These are phyloP conservation scores for Sphinx pinastri DNA, from an alignment of 2,888 invertebrate genomes.

Conservation along the genomic window DNA sequence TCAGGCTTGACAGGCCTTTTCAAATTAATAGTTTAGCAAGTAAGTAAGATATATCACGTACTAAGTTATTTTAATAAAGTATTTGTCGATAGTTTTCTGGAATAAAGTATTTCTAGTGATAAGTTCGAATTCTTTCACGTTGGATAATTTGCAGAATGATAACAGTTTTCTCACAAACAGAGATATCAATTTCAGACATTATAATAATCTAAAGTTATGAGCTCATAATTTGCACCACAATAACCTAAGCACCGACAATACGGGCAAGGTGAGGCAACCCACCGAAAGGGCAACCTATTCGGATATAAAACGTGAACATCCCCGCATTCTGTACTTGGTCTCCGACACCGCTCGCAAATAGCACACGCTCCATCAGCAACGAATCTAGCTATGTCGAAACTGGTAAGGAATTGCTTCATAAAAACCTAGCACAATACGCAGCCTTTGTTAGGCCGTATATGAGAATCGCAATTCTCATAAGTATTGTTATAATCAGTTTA, in stretches of 20 bases:
- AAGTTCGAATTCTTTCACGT: too few relatives aligned
- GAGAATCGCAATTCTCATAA: slow-evolving; percentile 7
- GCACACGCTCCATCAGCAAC: slow-evolving; percentile 49
- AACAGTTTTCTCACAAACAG: too few relatives aligned
- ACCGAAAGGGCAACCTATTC: slow-evolving; percentile 74
- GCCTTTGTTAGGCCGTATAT: slow-evolving; percentile 2
- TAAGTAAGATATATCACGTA: too few relatives aligned
- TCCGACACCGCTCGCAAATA: slow-evolving; percentile 54
- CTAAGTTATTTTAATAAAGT: too few relatives aligned
- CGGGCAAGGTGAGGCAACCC: slow-evolving; percentile 78
- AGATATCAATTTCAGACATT: too few relatives aligned
- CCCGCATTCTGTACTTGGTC: slow-evolving; percentile 65
- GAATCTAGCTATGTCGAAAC: slow-evolving; percentile 58
- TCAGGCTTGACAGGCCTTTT: too few relatives aligned
- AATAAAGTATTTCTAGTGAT: too few relatives aligned
- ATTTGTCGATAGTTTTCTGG: too few relatives aligned
- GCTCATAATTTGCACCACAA: slow-evolving; percentile 52
- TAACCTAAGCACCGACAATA: slow-evolving; percentile 67
- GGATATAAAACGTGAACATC: slow-evolving; percentile 78
- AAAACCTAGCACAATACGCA: slow-evolving; percentile 14
- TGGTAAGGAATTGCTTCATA: slow-evolving; percentile 58
- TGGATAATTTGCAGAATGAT: too few relatives aligned
- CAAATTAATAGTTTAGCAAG: too few relatives aligned
- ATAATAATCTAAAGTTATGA: too few relatives aligned
- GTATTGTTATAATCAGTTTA: slow-evolving; percentile 9